Evolutionary conservation across 2,797 vertebrate species (phyloP).

Genomic region (Microcaecilia unicolor): DNA sequence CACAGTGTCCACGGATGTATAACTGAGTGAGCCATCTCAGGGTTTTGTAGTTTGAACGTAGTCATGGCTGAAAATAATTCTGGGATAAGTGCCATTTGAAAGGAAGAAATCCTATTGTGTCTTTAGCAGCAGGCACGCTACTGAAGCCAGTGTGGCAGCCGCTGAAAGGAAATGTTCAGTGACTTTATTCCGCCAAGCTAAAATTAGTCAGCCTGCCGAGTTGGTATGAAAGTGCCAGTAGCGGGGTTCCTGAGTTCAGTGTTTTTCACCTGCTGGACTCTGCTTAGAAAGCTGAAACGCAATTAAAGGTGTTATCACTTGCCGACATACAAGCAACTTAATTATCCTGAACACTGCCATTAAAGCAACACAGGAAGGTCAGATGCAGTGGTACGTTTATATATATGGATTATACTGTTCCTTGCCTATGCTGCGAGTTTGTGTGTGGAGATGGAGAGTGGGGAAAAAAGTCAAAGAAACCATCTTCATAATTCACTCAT

Average conservation of each 20-base stretch:
- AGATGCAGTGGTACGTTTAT: too few relatives aligned
- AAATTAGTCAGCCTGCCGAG: constrained; percentile 4
- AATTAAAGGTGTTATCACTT: neutral
- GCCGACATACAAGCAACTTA: too few relatives aligned
- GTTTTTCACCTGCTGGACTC: neutral
- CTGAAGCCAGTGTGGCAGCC: neutral
- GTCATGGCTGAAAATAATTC: constrained; percentile 19
- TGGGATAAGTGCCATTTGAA: neutral
- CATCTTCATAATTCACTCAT: too few relatives aligned
- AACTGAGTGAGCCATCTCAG: too few relatives aligned
- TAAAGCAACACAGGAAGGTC: too few relatives aligned
- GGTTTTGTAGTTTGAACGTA: constrained; percentile 20
- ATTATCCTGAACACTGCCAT: too few relatives aligned
- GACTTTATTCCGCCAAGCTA: neutral
- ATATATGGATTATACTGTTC: too few relatives aligned
- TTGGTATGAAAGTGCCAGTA: constrained; percentile 2
- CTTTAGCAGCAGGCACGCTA: rapidly evolving
- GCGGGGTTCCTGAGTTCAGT: neutral
- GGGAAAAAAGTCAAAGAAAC: too few relatives aligned
- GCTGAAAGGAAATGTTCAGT: neutral
- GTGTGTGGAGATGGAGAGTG: too few relatives aligned
- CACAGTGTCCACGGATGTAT: too few relatives aligned
- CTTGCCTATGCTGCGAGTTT: too few relatives aligned
- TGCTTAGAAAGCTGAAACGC: constrained; percentile 1
- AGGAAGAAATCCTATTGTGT: rapidly evolving